These are phyloP conservation scores for Phaethornis superciliosus DNA, from an alignment of 2,113 vertebrate species.

Conservation along the genomic window DNA sequence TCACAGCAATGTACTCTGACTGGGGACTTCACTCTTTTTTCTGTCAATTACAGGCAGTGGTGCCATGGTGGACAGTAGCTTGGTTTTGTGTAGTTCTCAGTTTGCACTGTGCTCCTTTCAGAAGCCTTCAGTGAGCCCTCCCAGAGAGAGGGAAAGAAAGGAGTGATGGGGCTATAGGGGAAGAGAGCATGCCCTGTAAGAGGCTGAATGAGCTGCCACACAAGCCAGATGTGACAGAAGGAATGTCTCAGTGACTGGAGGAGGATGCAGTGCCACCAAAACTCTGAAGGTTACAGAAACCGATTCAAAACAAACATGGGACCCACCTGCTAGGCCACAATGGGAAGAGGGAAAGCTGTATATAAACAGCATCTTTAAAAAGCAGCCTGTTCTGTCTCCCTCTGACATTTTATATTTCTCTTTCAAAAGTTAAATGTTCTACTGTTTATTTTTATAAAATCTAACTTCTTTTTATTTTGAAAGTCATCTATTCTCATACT, in stretches of 20 bases:
- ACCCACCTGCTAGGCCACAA: not conserved
- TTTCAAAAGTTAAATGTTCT: not conserved
- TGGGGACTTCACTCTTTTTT: not conserved
- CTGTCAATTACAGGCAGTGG: not conserved
- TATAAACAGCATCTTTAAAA: not conserved
- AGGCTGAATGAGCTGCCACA: not conserved
- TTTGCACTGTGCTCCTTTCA: not conserved
- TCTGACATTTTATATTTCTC: not conserved
- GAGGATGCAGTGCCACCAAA: not conserved
- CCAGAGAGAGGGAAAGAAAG: not conserved
- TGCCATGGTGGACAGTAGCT: not conserved
- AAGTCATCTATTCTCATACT: not conserved
- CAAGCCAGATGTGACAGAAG: not conserved
- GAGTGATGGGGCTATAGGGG: not conserved
- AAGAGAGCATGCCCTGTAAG: not conserved
- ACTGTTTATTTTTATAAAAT: not conserved
- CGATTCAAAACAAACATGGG: not conserved
- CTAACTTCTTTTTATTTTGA: not conserved
- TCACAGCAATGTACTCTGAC: not conserved
- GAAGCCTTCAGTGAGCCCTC: not conserved
- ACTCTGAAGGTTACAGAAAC: not conserved
- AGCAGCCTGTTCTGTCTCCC: not conserved
- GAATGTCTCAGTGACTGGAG: not conserved
- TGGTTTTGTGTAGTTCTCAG: not conserved
- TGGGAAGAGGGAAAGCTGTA: not conserved